A percentile compares a stretch with the other conserved stretches of the same genome.
Evolutionary conservation across 2,888 invertebrate species (phyloP).

Genomic region (Sturmia bella): DNA sequence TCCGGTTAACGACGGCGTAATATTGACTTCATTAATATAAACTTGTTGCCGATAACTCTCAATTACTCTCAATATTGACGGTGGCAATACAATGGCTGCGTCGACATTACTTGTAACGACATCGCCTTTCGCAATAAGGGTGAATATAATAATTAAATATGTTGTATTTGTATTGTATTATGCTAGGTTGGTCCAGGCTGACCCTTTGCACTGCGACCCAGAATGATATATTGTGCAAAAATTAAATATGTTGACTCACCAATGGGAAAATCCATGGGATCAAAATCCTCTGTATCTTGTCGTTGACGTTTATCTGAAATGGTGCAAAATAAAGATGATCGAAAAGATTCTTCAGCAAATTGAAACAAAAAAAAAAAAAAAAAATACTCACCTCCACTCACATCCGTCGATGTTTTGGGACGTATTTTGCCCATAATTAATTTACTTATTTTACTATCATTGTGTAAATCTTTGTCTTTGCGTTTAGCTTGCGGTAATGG

Average conservation of each 20-base stretch:
- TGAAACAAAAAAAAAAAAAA: not conserved
- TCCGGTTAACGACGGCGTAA: too few relatives aligned
- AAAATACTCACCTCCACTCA: slow-evolving; percentile 76
- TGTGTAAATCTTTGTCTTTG: slow-evolving; percentile 84
- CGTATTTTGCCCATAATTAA: slow-evolving; percentile 86
- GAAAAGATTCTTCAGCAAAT: not conserved
- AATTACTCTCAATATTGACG: too few relatives aligned
- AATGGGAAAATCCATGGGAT: slow-evolving; percentile 76
- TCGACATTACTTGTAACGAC: too few relatives aligned
- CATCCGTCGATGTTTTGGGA: slow-evolving; percentile 78
- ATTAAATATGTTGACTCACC: slow-evolving; percentile 74
- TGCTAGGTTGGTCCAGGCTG: not conserved
- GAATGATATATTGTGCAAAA: too few relatives aligned
- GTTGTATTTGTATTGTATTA: not conserved
- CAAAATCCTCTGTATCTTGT: slow-evolving; percentile 79
- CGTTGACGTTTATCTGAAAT: slow-evolving; percentile 79
- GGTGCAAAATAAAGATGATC: slow-evolving; percentile 13
- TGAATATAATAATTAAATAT: too few relatives aligned
- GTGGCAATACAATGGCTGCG: too few relatives aligned
- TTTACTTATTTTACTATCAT: slow-evolving; percentile 88
- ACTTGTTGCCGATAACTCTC: too few relatives aligned
- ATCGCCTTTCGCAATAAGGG: too few relatives aligned
- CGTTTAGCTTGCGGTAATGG: slow-evolving; percentile 83
- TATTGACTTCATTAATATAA: too few relatives aligned
- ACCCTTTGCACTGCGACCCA: too few relatives aligned